phyloP scores from a whole-genome alignment of 2,888 invertebrate species.

The Eupithecia abbreviata region DNA sequence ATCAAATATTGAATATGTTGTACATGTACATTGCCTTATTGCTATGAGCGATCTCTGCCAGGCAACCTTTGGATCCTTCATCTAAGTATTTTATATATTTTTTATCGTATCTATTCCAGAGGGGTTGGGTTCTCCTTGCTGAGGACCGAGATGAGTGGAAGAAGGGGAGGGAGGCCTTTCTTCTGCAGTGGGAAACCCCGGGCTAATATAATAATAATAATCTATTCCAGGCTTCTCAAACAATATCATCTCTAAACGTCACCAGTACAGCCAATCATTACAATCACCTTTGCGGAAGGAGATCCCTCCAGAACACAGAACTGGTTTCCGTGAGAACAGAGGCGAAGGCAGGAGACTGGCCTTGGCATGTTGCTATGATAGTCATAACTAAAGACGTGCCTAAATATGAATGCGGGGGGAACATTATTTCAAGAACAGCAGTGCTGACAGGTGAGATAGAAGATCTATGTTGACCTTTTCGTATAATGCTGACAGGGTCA shows the following conservation, averaged over 20 bases:
- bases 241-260: slow-evolving; percentile 57
- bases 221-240: slow-evolving; percentile 57
- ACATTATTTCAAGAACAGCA: slow-evolving; percentile 71
- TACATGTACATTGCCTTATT: no score
- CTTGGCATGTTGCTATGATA: slow-evolving; percentile 75
- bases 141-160: no score
- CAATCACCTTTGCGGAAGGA: slow-evolving; percentile 68
- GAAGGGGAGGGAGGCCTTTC: no score
- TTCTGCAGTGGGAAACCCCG: no score
- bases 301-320: slow-evolving; percentile 67
- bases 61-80: no score
- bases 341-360: slow-evolving; percentile 73
- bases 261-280: slow-evolving; percentile 48
- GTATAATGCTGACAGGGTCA: not conserved
- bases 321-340: slow-evolving; percentile 65
- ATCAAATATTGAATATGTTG: no score
- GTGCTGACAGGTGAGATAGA: slow-evolving; percentile 66
- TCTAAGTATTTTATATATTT: no score
- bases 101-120: no score
- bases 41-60: no score
- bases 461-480: slow-evolving; percentile 1
- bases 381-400: slow-evolving; percentile 39
- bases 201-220: no score
- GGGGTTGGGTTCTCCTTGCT: no score
- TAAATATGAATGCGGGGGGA: slow-evolving; percentile 72